Conservation (phyloP, 2,113 vertebrate species). For the Lophochroa leadbeateri region DNA sequence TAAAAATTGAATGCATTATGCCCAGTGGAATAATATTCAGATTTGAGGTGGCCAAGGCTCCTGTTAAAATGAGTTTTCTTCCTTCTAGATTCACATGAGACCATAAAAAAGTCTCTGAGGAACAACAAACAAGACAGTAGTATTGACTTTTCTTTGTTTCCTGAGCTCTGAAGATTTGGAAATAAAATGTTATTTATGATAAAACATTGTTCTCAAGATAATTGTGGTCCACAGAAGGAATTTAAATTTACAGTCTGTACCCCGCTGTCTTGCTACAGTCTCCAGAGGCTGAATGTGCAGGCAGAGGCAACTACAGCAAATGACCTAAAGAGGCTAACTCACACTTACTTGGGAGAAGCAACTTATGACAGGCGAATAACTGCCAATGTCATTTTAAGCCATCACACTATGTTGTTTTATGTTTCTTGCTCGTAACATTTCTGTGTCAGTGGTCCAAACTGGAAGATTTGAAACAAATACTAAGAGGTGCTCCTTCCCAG, state of each 20-base stretch:
- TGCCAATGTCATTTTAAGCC: not conserved
- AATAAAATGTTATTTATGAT: not conserved
- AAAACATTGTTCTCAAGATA: slow-evolving; percentile 4
- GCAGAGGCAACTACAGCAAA: not conserved
- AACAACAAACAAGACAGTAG: not conserved
- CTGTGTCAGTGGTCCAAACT: not conserved
- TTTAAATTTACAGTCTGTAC: not conserved
- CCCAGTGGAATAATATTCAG: not conserved
- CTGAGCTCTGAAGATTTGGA: not conserved
- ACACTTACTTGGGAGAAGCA: not conserved
- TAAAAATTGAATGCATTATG: not conserved
- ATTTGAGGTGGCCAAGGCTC: not conserved
- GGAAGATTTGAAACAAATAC: not conserved
- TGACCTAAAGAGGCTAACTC: not conserved
- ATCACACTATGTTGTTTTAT: not conserved
- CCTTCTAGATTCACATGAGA: not conserved
- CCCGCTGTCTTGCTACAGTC: not conserved
- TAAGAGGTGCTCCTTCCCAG: not conserved
- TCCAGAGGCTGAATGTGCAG: not conserved
- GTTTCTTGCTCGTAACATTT: not conserved
- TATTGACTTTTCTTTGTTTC: not conserved
- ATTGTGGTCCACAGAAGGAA: not conserved
- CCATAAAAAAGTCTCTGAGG: not conserved
- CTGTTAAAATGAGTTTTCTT: not conserved
- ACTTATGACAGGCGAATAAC: not conserved